Percentiles rank a stretch among this genome's conserved stretches.
These are phyloP conservation scores for Epinotia demarniana DNA, from an alignment of 2,888 invertebrate species.

Conservation along the genomic window DNA sequence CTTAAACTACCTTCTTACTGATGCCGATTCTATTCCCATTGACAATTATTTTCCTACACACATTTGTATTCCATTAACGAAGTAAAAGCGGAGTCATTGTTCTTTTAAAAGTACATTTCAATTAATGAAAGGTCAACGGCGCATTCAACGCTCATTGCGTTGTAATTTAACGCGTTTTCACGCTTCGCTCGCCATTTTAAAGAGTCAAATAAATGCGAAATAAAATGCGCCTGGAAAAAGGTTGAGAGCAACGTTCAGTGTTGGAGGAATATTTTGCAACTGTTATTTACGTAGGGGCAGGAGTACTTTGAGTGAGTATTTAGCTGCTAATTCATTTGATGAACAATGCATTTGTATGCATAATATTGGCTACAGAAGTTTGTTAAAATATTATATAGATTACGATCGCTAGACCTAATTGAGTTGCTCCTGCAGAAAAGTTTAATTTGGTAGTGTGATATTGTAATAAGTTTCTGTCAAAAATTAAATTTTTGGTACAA, in stretches of 20 bases:
- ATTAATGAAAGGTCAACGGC: slow-evolving; percentile 34
- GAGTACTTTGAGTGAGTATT: not conserved
- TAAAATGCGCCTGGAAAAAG: slow-evolving; percentile 30
- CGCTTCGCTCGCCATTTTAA: slow-evolving; percentile 18
- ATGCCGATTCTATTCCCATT: not conserved
- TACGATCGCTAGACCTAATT: no score
- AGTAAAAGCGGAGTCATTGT: slow-evolving; percentile 12
- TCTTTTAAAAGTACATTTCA: slow-evolving; percentile 29
- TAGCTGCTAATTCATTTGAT: not conserved
- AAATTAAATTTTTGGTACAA: no score
- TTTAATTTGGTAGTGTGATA: no score
- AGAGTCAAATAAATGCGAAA: slow-evolving; percentile 22
- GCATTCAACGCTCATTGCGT: slow-evolving; percentile 26
- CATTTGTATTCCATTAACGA: not conserved
- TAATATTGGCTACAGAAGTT: no score
- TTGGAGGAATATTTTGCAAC: slow-evolving; percentile 3
- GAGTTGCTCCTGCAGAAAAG: no score
- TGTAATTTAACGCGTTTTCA: slow-evolving; percentile 31
- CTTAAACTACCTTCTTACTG: no score
- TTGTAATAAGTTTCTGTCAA: no score
- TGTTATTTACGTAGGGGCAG: not conserved
- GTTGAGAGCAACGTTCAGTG: slow-evolving; percentile 24
- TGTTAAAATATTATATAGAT: no score
- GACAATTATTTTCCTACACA: not conserved
- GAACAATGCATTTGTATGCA: no score